Evolutionary conservation across 2,113 vertebrate species (phyloP), one percentile per base, ranked within the genome.

Genomic region (Clinocottus analis): DNA sequence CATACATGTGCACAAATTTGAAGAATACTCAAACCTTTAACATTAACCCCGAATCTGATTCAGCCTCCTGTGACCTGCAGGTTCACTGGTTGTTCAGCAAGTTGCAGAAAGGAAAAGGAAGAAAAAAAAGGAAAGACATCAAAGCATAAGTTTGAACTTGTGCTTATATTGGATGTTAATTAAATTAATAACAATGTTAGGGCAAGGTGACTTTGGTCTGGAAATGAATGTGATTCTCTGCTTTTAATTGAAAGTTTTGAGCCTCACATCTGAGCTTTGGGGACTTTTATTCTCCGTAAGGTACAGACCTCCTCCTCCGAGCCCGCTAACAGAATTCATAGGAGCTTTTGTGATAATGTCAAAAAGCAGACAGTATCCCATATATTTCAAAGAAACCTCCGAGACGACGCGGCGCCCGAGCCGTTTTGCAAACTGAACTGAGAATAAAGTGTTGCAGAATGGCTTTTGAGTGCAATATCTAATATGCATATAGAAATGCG

Each of bases 261-360:
- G 51, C 59, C n/a, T n/a, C 29, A 72, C 49, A 47, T 71, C 19
- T 47, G 45, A 39, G 63, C 33, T 49, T 73, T 5, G 4, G 58
- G 33, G 23, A 39, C 39, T 25, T 84, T 77, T 56, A 21, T 29
- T 39, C 23, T 16, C 37, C 4, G 23, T 12, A n/a, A 58, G 10
- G 61, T 5, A 16, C 25, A 47, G 56, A 72, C 71, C 71, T 45
- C 75, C 19, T 78, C 49, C 25, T 56, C 56, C 16, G 51, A 71
- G 64, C 61, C 47, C 16, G 51, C 31, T 11, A 35, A 17, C 51
- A 39, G n/a, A 10, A 12, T 45, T 63, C 51, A 58, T 19, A 23
- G 19, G 43, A 65, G 69, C 55, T 10, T 65, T 47, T 77, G 59
- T 70, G 58, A 51, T 60, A 43, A 55, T 65, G 73, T 65, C 59